Evolutionary conservation across 2,888 invertebrate genomes (phyloP).

Genomic region (Parapristionchus giblindavisi): DNA sequence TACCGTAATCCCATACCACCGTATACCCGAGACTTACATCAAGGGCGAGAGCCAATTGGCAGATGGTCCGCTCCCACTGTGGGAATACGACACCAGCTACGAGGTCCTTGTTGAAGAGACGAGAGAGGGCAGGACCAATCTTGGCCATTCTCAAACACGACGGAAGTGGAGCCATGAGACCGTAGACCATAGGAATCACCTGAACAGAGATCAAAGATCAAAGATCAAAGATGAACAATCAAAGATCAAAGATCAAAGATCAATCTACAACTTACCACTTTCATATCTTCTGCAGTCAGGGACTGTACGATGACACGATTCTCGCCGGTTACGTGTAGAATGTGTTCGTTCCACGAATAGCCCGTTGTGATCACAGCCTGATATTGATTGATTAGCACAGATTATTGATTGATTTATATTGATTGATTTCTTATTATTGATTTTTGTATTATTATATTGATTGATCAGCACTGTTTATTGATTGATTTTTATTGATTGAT

Average conservation of each 20-base stretch:
- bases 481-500: background rate
- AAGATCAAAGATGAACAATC: background rate
- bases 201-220: background rate
- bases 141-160: background rate
- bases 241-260: background rate
- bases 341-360: background rate
- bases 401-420: background rate
- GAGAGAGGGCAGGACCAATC: background rate
- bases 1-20: background rate
- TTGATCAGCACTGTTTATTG: background rate
- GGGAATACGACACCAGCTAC: background rate
- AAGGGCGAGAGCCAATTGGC: background rate
- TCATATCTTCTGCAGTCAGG: background rate
- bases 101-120: background rate
- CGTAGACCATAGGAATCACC: conserved; percentile 23
- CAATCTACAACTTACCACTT: conserved; percentile 9
- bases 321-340: background rate
- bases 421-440: background rate
- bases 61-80: conserved; percentile 12
- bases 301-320: background rate
- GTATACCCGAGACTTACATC: background rate
- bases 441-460: background rate
- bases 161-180: background rate
- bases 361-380: background rate
- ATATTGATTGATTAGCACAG: background rate